phyloP scores from a whole-genome alignment of 2,888 invertebrate genomes.

The Standfussiana lucernea region DNA sequence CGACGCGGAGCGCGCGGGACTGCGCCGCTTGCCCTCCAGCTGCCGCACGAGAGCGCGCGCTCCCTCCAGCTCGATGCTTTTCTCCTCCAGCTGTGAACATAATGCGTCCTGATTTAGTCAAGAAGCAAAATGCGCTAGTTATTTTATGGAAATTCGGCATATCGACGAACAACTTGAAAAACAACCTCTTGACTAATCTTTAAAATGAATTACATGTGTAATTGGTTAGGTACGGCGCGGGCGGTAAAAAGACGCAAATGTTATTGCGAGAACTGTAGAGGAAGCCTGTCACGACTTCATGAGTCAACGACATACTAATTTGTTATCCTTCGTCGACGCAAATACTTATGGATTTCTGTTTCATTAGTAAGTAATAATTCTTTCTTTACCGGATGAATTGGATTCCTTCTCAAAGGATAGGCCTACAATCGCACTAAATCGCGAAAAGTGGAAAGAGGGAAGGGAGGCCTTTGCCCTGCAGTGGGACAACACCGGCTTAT shows the following conservation, averaged over 20 bases:
- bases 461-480: too few species aligned
- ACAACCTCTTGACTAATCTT: not conserved
- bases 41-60: slow-evolving; percentile 94
- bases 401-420: too few species aligned
- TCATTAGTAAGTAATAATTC: slow-evolving; percentile 44
- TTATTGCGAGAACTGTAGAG: slow-evolving; percentile 30
- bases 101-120: slow-evolving; percentile 1
- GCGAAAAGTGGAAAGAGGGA: too few species aligned
- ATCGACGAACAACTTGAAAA: not conserved
- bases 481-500: too few species aligned
- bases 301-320: slow-evolving; percentile 42
- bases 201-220: not conserved
- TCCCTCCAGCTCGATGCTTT: slow-evolving; percentile 95
- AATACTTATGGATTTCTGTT: slow-evolving; percentile 28
- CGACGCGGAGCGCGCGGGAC: slow-evolving; percentile 70
- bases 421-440: too few species aligned
- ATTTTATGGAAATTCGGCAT: not conserved
- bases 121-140: not conserved
- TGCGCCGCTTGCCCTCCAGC: slow-evolving; percentile 89
- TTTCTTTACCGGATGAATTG: too few species aligned
- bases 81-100: slow-evolving; percentile 93
- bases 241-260: slow-evolving; percentile 10
- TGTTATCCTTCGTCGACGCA: slow-evolving; percentile 14
- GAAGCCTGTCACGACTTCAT: slow-evolving; percentile 35
- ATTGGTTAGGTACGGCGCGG: slow-evolving; percentile 8